Evolutionary conservation across 1,140 invertebrate genomes (phyloP), one percentile per base, ranked within the genome.

Genomic region (Agraylea sexmaculata): DNA sequence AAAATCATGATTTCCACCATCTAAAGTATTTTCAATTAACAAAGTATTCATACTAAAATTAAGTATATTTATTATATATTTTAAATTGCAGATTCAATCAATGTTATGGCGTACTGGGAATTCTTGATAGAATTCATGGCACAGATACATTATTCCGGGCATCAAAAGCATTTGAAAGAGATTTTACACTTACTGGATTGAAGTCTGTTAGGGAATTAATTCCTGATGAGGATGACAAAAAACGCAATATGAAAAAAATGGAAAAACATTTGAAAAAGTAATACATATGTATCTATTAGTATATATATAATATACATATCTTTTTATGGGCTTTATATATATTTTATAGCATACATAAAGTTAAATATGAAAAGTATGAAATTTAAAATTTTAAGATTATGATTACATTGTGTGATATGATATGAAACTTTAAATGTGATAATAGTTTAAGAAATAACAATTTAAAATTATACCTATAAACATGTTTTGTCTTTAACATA

Each of bases 1-100:
- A 91, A 62, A 80, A 83, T 2, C 88, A 92, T 54, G 88, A 91
- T 62, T 91, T 83, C 59, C 88, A 92, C 62, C 88, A 92, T 59
- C 64, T 85, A 25, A 87, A 87, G 86, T 87, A 62, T 27, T 27
- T 8, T 27, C n/a, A 27, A 27, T 30, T 5, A 38, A 25, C 11
- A n/a, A 18, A 22, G 36, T 25, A 42, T 11, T 31, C 11, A 19
- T 30, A 17, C n/a, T 5, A 37, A 23, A 43, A 35, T 32, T 7
- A 10, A 10, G 13, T 27, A 20, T 30, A 2, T 40, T 32, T 31
- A 25, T 27, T 16, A 36, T 25, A 18, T 49, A 30, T 40, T 19
- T 27, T n/a, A n/a, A n/a, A n/a, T 63, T 60, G 16, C 46, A 87
- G 83, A 57, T 87, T 87, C 54, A 87, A 82, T 50, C 80, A 91